Evolutionary conservation across 2,888 invertebrate species (phyloP).

Genomic region (Drosophila tripunctata): DNA sequence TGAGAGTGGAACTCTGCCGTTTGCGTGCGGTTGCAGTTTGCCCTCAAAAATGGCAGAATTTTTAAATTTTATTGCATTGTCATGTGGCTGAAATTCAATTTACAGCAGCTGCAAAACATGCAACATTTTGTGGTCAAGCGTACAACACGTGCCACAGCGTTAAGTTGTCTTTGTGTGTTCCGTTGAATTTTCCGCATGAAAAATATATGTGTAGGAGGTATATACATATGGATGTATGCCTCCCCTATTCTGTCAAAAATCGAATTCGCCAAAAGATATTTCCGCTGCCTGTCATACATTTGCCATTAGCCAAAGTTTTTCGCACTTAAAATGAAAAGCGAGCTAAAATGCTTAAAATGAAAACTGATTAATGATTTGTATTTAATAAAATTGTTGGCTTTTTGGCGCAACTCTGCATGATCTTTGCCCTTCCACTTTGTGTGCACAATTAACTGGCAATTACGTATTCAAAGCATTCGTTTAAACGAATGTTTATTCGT

Average conservation of each 20-base stretch:
- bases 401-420: conserved; percentile 20
- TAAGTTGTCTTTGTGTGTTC: conserved; percentile 11
- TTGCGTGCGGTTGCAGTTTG: conserved; percentile 57
- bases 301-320: conserved; percentile 48
- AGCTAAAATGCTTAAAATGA: conserved; percentile 16
- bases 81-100: conserved; percentile 70
- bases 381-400: conserved; percentile 39
- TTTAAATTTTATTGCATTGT: conserved; percentile 66
- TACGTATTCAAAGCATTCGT: conserved; percentile 33
- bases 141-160: conserved; percentile 54
- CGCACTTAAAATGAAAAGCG: conserved; percentile 9
- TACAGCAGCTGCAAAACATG: conserved; percentile 62
- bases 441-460: conserved; percentile 41
- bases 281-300: conserved; percentile 55
- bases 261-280: conserved; percentile 39
- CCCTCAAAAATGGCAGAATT: conserved; percentile 34
- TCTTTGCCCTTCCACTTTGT: conserved; percentile 18
- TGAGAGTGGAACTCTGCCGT: background rate
- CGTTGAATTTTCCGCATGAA: conserved; percentile 1
- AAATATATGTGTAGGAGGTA: too few species aligned
- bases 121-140: conserved; percentile 69
- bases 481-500: conserved; percentile 15
- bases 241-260: background rate
- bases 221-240: conserved; percentile 33
- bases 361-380: conserved; percentile 41